phyloP scores from a whole-genome alignment of 2,113 vertebrate genomes.

The Microtus ochrogaster region DNA sequence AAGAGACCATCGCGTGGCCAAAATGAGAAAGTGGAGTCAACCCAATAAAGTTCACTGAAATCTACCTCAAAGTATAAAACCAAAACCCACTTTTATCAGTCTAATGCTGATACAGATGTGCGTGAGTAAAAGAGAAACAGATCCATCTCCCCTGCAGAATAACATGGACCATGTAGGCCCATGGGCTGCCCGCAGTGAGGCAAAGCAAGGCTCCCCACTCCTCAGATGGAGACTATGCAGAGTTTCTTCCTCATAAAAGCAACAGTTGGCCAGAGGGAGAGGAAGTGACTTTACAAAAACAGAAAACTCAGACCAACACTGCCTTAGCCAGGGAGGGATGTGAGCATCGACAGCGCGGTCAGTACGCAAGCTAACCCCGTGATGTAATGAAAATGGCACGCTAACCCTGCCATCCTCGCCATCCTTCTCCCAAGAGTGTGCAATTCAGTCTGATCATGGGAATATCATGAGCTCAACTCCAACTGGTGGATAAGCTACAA shows the following conservation, averaged over 20 bases:
- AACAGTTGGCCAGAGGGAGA: background rate
- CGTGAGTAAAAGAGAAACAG: background rate
- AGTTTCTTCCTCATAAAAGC: conserved; percentile 32
- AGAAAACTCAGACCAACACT: background rate
- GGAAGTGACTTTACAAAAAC: background rate
- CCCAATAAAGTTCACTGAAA: background rate
- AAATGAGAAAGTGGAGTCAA: background rate
- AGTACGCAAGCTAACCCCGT: background rate
- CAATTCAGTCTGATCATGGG: background rate
- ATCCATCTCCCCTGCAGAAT: background rate
- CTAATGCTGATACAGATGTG: background rate
- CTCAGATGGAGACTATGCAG: background rate
- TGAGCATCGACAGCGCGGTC: background rate
- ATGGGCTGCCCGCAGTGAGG: background rate
- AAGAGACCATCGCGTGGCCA: background rate
- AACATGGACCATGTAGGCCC: conserved; percentile 5
- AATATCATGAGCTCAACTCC: background rate
- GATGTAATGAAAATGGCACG: background rate
- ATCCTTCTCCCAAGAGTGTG: background rate
- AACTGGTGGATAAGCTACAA: background rate
- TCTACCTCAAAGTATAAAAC: background rate
- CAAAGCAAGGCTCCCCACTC: background rate
- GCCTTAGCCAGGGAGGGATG: background rate
- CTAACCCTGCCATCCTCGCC: background rate
- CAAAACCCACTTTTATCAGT: background rate